A percentile compares a stretch with the other conserved stretches of the same genome.
Evolutionary conservation across 2,797 vertebrate genomes (phyloP).

Genomic region (Chanos chanos): DNA sequence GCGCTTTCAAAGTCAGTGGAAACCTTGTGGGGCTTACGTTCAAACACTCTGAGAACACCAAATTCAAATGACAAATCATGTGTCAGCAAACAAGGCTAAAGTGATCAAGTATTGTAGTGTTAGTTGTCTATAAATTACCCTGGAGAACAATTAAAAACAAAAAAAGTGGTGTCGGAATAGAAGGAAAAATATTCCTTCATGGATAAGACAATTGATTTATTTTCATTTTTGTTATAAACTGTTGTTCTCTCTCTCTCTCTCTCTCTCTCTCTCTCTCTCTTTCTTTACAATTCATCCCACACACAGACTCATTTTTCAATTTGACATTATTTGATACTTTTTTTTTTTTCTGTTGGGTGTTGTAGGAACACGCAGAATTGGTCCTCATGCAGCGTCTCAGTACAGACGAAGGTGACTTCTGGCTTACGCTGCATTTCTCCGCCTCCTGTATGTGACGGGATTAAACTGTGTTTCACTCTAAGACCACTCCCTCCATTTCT

Average conservation of each 20-base stretch:
- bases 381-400: constrained; percentile 50
- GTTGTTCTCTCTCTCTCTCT: background rate
- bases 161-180: too few species aligned
- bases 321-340: background rate
- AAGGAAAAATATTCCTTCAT: too few species aligned
- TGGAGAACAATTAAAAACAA: constrained; percentile 21
- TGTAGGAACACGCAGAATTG: constrained; percentile 44
- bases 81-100: constrained; percentile 50
- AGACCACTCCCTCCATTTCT: constrained; percentile 51
- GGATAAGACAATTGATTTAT: too few species aligned
- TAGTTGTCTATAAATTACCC: constrained; percentile 27
- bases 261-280: background rate
- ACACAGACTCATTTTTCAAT: background rate
- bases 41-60: constrained; percentile 36
- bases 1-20: constrained; percentile 31
- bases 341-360: background rate
- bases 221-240: background rate
- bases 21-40: constrained; percentile 36
- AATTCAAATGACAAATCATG: constrained; percentile 45
- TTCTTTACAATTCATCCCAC: constrained; percentile 16
- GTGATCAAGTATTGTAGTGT: constrained; percentile 25
- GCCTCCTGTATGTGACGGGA: constrained; percentile 35
- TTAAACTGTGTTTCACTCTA: constrained; percentile 47
- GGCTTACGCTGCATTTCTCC: constrained; percentile 37
- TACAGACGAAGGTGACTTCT: constrained; percentile 53